A percentile compares a stretch with the other conserved stretches of the same genome.
phyloP scores from a whole-genome alignment of 2,797 vertebrate genomes.

The Sebastes matsubarae region DNA sequence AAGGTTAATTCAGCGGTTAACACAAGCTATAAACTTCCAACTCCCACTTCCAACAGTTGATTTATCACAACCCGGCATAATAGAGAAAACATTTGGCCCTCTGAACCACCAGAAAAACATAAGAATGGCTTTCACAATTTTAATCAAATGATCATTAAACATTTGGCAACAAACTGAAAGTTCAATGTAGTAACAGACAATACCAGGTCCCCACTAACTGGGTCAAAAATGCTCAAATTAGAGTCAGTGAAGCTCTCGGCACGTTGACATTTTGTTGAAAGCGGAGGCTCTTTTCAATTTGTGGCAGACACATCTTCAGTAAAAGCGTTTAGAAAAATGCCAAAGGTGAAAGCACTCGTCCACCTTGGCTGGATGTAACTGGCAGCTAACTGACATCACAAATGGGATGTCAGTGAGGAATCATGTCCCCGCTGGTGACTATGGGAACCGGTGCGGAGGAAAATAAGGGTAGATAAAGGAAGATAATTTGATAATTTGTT shows the following conservation, averaged over 20 bases:
- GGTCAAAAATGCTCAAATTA: background rate
- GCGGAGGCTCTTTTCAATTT: background rate
- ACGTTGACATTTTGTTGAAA: background rate
- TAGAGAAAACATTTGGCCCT: background rate
- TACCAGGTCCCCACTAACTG: background rate
- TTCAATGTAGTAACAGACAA: background rate
- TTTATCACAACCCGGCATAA: background rate
- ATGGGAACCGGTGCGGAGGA: background rate
- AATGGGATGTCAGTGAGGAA: background rate
- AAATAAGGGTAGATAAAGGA: background rate
- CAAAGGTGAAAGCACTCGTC: background rate
- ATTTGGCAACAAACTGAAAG: background rate
- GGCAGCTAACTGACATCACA: background rate
- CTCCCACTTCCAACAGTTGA: background rate
- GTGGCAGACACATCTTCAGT: background rate
- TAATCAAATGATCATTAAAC: background rate
- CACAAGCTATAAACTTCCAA: background rate
- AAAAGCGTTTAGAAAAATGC: background rate
- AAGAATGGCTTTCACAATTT: background rate
- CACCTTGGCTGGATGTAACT: background rate
- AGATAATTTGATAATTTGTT: background rate
- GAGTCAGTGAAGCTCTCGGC: background rate
- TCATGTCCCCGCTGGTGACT: fast-evolving
- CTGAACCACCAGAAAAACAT: background rate
- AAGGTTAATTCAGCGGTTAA: background rate